Conservation (phyloP, 1,140 invertebrate genomes). For the Oncopodura yosiiana region DNA sequence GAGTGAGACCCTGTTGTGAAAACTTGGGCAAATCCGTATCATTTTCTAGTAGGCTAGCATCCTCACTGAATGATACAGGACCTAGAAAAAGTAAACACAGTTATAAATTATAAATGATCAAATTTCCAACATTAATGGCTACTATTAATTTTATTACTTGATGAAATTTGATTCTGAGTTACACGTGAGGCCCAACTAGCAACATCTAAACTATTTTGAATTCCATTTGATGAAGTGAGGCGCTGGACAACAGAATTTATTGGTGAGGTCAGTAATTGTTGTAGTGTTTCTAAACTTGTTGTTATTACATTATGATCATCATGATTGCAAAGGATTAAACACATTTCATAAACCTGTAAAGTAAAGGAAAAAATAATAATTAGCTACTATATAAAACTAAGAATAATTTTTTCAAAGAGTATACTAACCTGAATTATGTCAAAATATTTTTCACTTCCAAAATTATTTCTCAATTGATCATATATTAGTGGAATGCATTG, state of each 20-base stretch:
- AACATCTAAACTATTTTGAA: conserved; percentile 41
- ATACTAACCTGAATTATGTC: conserved; percentile 18
- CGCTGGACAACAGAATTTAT: conserved; percentile 50
- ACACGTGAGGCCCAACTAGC: conserved; percentile 37
- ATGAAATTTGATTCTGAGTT: conserved; percentile 31
- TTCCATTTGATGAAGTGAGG: conserved; percentile 49
- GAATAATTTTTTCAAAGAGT: too few species aligned
- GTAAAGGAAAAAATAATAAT: conserved; percentile 27
- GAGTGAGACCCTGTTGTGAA: conserved; percentile 12
- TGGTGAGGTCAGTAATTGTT: conserved; percentile 57
- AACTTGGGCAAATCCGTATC: conserved; percentile 37
- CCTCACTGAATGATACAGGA: conserved; percentile 34
- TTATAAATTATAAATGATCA: background rate
- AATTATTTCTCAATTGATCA: conserved; percentile 10
- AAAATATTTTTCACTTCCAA: background rate
- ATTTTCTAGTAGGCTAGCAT: conserved; percentile 39
- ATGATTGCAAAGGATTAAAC: conserved; percentile 58
- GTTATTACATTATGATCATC: conserved; percentile 76
- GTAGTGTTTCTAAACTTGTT: conserved; percentile 66
- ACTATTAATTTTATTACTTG: conserved; percentile 34
- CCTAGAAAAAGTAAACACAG: conserved; percentile 13
- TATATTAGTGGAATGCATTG: conserved; percentile 23
- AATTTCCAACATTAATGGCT: conserved; percentile 1
- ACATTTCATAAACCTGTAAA: conserved; percentile 67
- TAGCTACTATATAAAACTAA: conserved; percentile 3